A percentile compares a stretch with the other conserved stretches of the same genome.
Evolutionary conservation across 2,888 invertebrate genomes (phyloP).

Genomic region (Melangyna quadrimaculata): DNA sequence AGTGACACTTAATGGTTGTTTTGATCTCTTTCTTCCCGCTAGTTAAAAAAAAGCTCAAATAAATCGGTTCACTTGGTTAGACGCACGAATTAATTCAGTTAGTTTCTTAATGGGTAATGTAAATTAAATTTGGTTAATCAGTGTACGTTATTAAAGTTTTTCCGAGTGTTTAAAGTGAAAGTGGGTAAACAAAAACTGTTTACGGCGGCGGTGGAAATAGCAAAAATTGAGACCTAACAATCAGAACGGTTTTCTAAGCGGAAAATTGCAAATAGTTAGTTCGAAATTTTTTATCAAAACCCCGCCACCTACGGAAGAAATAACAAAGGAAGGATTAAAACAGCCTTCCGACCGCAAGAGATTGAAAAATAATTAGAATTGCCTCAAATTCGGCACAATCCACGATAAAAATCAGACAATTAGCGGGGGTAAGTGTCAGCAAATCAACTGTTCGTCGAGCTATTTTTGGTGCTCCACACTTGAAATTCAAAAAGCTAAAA

Average conservation of each 20-base stretch:
- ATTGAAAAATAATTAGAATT: constrained; percentile 3
- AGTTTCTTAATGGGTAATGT: too few relatives aligned
- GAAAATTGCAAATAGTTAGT: not conserved
- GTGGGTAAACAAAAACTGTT: not conserved
- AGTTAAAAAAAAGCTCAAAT: too few relatives aligned
- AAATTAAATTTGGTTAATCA: too few relatives aligned
- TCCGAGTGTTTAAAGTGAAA: not conserved
- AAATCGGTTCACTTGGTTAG: too few relatives aligned
- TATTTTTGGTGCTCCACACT: not conserved
- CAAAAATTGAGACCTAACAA: not conserved
- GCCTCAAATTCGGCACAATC: constrained; percentile 7
- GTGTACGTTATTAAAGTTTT: too few relatives aligned
- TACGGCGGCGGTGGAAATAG: not conserved
- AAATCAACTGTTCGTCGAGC: not conserved
- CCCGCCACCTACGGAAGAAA: not conserved
- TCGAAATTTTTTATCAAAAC: not conserved
- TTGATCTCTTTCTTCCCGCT: too few relatives aligned
- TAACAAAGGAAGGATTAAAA: not conserved
- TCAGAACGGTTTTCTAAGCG: not conserved
- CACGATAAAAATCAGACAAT: too few relatives aligned
- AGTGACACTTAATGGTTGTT: too few relatives aligned
- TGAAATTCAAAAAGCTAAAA: not conserved
- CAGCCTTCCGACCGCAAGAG: not conserved
- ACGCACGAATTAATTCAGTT: too few relatives aligned
- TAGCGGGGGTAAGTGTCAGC: not conserved